phyloP scores from a whole-genome alignment of 1,140 invertebrate genomes.

The Polyergus mexicanus region DNA sequence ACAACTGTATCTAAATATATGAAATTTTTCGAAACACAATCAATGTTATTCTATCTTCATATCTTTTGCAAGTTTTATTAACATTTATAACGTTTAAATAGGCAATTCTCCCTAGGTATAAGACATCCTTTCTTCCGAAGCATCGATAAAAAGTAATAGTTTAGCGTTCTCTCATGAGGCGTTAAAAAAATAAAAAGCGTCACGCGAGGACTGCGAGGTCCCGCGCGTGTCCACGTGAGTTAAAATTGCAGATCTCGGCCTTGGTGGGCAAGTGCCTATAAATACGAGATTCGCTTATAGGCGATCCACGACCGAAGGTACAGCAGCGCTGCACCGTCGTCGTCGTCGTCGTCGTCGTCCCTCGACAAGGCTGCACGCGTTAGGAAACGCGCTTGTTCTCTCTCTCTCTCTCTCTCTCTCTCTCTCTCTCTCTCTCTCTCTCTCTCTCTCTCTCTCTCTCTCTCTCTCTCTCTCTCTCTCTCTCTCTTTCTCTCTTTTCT shows the following conservation, averaged over 20 bases:
- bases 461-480: conserved; percentile 15
- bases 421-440: neutral
- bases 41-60: neutral
- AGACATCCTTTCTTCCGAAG: neutral
- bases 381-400: conserved; percentile 26
- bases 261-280: conserved; percentile 53
- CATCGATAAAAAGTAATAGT: conserved; percentile 16
- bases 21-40: neutral
- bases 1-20: neutral
- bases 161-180: neutral
- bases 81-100: neutral
- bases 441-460: neutral
- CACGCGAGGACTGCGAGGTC: conserved; percentile 40
- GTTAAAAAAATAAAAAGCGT: conserved; percentile 37
- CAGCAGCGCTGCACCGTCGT: conserved; percentile 48
- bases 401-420: neutral
- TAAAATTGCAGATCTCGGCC: conserved; percentile 59
- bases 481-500: neutral
- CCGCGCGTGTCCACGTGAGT: conserved; percentile 57
- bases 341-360: conserved; percentile 19
- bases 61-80: neutral
- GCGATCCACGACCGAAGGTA: conserved; percentile 50
- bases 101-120: neutral
- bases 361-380: conserved; percentile 43
- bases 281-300: conserved; percentile 59